A percentile compares a stretch with the other conserved stretches of the same genome.
These are phyloP conservation scores for Machaerirhynchus nigripectus DNA, from an alignment of 2,113 vertebrate species.

Conservation along the genomic window DNA sequence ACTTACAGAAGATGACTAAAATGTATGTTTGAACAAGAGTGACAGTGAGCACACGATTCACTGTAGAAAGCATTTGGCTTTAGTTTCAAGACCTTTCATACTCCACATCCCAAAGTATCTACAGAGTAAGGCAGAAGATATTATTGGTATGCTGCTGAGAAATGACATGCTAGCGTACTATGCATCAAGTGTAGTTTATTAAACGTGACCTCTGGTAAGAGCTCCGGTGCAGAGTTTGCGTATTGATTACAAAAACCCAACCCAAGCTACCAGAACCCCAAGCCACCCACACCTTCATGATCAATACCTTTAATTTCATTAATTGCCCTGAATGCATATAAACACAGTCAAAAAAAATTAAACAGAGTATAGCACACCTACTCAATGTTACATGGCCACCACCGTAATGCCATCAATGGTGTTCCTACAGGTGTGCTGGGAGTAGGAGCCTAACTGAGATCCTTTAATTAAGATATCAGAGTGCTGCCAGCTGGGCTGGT, in stretches of 20 bases:
- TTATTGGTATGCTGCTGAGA: neutral
- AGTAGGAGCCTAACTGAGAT: neutral
- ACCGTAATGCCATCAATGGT: neutral
- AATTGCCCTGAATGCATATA: neutral
- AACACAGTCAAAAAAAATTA: neutral
- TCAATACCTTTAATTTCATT: neutral
- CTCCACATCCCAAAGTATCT: neutral
- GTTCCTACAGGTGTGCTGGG: neutral
- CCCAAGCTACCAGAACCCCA: neutral
- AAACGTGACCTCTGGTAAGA: neutral
- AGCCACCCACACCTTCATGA: neutral
- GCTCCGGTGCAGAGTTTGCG: neutral
- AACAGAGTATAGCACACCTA: neutral
- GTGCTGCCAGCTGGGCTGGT: neutral
- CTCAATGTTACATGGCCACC: neutral
- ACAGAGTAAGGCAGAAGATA: neutral
- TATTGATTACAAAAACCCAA: neutral
- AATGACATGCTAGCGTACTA: neutral
- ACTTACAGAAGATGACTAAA: neutral
- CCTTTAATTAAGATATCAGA: neutral
- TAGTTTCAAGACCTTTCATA: neutral
- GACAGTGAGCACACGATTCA: neutral
- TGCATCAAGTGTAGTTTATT: neutral
- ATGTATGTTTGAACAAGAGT: neutral
- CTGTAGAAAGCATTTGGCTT: neutral